Evolutionary conservation across 2,113 vertebrate species (phyloP).

Genomic region (Hemicordylus capensis): DNA sequence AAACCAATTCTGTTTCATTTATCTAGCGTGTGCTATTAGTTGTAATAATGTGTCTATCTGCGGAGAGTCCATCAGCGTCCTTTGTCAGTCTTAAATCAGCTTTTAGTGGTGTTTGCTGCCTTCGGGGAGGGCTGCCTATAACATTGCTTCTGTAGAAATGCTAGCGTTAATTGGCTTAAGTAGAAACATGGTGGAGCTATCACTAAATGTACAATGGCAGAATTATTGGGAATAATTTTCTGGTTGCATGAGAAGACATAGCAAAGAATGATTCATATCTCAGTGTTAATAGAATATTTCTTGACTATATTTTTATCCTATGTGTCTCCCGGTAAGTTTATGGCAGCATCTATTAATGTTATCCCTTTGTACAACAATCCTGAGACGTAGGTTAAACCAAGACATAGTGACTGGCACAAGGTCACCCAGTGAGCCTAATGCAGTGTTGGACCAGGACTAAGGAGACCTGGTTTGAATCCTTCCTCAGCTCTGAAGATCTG

Average conservation of each 20-base stretch:
- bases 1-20: conserved; percentile 32
- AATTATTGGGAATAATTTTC: not conserved
- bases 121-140: not conserved
- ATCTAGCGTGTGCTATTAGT: not conserved
- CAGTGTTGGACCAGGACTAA: no score
- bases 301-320: not conserved
- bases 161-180: conserved; percentile 1
- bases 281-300: not conserved
- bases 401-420: not conserved
- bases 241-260: not conserved
- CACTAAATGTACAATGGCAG: not conserved
- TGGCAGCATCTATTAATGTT: not conserved
- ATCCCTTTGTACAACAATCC: not conserved
- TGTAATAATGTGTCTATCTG: conserved; percentile 17
- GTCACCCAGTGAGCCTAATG: not conserved
- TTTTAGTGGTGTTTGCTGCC: conserved; percentile 14
- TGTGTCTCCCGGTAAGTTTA: not conserved
- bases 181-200: conserved; percentile 37
- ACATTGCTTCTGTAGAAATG: conserved; percentile 2
- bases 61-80: not conserved
- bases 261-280: not conserved
- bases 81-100: not conserved
- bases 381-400: not conserved
- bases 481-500: no score
- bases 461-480: no score